A percentile compares a stretch with the other conserved stretches of the same genome.
Conservation (phyloP, 2,113 vertebrate species). For the Paramormyrops kingsleyae region DNA sequence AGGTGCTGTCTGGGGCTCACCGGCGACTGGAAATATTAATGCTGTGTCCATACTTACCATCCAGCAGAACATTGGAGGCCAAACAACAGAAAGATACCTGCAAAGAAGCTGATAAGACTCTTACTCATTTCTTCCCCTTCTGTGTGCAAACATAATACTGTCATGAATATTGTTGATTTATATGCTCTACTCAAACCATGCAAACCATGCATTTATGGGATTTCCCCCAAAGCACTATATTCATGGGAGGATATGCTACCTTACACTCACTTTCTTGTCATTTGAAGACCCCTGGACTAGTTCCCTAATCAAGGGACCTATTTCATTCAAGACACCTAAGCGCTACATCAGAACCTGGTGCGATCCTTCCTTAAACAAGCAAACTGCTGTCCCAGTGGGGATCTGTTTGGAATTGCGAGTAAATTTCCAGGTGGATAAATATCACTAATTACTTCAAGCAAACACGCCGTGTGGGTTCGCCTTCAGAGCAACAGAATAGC, state of each 20-base stretch:
- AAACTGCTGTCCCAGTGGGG: conserved; percentile 28
- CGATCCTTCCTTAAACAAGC: conserved; percentile 25
- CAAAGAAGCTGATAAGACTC: neutral
- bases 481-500: conserved; percentile 44
- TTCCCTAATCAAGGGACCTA: conserved; percentile 3
- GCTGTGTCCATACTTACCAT: neutral
- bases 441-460: conserved; percentile 58
- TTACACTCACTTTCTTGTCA: neutral
- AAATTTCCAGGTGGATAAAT: conserved; percentile 57
- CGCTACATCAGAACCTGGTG: neutral
- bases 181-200: neutral
- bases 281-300: neutral
- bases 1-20: neutral
- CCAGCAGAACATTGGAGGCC: neutral
- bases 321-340: neutral
- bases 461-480: conserved; percentile 39
- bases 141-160: neutral
- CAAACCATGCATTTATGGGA: neutral
- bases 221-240: neutral
- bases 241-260: neutral
- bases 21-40: neutral
- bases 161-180: neutral
- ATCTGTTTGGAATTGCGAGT: conserved; percentile 16
- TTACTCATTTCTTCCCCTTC: neutral
- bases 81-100: neutral